Conservation (phyloP, 2,113 vertebrate species). For the Neoarius graeffei region DNA sequence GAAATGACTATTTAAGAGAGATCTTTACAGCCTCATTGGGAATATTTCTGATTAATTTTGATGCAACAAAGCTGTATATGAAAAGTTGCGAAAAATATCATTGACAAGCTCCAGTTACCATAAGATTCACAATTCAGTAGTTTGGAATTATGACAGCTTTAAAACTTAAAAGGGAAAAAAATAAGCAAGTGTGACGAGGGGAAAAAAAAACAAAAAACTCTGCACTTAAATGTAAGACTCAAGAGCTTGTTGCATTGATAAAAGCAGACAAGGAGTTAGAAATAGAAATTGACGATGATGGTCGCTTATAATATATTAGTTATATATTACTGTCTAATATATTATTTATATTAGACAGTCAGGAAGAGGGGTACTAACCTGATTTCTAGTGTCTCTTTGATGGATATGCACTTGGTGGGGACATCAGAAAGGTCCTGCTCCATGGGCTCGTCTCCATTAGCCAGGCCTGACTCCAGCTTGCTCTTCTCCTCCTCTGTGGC, state of each 20-base stretch:
- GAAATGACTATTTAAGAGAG: neutral
- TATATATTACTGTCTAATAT: too few species aligned
- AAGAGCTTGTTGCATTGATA: neutral
- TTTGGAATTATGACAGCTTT: neutral
- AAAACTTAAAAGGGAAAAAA: neutral
- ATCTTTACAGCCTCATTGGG: neutral
- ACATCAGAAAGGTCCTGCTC: constrained; percentile 96
- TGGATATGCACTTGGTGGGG: constrained; percentile 93
- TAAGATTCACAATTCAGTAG: neutral
- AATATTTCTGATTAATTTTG: neutral
- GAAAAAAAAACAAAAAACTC: too few species aligned
- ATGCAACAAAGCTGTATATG: neutral
- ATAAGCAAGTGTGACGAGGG: neutral
- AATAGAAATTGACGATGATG: too few species aligned
- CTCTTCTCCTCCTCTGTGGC: constrained; percentile 97
- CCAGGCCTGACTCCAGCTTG: constrained; percentile 90
- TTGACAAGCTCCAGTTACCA: neutral
- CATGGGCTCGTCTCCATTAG: constrained; percentile 98
- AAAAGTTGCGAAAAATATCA: neutral
- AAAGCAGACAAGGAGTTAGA: neutral
- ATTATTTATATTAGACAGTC: neutral
- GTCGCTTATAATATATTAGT: too few species aligned
- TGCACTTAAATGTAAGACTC: neutral
- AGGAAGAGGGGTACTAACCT: constrained; percentile 75
- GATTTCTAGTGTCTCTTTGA: constrained; percentile 91